Conservation (phyloP, 2,888 invertebrate genomes). For the Cylloceria caligata region DNA sequence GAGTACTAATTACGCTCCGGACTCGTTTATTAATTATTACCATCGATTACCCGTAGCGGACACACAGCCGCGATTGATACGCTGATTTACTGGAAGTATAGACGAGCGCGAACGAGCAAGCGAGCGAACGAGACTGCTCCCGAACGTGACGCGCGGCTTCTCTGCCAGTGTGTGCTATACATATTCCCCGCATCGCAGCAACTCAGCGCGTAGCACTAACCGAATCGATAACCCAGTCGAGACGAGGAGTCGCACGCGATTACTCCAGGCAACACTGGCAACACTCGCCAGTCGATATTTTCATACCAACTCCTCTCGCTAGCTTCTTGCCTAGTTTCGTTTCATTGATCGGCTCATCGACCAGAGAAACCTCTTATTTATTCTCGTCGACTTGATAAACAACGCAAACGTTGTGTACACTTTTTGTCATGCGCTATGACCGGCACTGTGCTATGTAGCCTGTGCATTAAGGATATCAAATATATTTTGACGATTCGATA, state of each 20-base stretch:
- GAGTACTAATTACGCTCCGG: slow-evolving; percentile 62
- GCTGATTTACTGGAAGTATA: slow-evolving; percentile 64
- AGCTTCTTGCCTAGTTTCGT: slow-evolving; percentile 18
- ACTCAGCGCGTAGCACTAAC: slow-evolving; percentile 48
- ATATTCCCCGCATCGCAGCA: slow-evolving; percentile 19
- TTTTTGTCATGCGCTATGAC: not conserved
- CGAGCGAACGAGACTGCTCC: slow-evolving; percentile 34
- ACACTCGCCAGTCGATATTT: slow-evolving; percentile 29
- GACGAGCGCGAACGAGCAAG: slow-evolving; percentile 23
- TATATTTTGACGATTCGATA: not conserved
- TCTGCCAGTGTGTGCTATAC: slow-evolving; percentile 8
- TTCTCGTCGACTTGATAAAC: not conserved
- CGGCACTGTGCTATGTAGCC: not conserved
- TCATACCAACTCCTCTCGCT: slow-evolving; percentile 15
- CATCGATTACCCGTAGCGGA: slow-evolving; percentile 65
- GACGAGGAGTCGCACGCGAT: slow-evolving; percentile 58
- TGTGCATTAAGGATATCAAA: not conserved
- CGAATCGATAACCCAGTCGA: slow-evolving; percentile 63
- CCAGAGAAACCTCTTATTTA: slow-evolving; percentile 17
- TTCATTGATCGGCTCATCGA: slow-evolving; percentile 25
- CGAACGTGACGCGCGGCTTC: slow-evolving; percentile 45
- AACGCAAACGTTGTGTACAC: not conserved
- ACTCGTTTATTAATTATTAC: slow-evolving; percentile 69
- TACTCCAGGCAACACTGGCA: slow-evolving; percentile 21
- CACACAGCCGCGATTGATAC: slow-evolving; percentile 66